Percentiles rank a stretch among this genome's conserved stretches.
Evolutionary conservation across 2,113 vertebrate genomes (phyloP).

Genomic region (Morone saxatilis): DNA sequence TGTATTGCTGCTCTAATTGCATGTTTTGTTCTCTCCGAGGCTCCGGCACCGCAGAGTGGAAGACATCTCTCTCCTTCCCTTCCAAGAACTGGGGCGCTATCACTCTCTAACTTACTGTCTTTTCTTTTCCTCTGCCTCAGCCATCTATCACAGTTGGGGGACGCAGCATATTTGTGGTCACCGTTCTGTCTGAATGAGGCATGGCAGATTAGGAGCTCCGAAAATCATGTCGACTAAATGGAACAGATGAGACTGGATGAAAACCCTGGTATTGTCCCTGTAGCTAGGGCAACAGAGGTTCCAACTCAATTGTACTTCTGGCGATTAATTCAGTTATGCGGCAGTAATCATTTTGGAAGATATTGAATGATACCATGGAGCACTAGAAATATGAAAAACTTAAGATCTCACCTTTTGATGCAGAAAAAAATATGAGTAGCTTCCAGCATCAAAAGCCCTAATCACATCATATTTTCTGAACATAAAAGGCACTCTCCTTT

Average conservation of each 20-base stretch:
- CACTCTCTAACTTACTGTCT: conserved; percentile 52
- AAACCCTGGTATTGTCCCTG: conserved; percentile 59
- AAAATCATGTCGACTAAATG: conserved; percentile 66
- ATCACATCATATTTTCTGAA: conserved; percentile 78
- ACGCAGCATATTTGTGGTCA: conserved; percentile 60
- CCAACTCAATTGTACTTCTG: conserved; percentile 62
- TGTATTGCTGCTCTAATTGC: conserved; percentile 79
- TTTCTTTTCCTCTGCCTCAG: conserved; percentile 37
- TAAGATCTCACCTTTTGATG: conserved; percentile 80
- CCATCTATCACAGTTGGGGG: conserved; percentile 71
- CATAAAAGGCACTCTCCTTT: conserved; percentile 72
- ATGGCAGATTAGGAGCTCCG: conserved; percentile 63
- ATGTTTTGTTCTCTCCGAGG: conserved; percentile 79
- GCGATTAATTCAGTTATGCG: conserved; percentile 73
- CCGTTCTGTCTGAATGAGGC: conserved; percentile 63
- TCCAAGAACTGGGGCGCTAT: conserved; percentile 57
- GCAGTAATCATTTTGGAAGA: conserved; percentile 76
- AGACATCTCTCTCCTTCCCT: conserved; percentile 56
- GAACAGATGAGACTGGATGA: conserved; percentile 74
- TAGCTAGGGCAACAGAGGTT: conserved; percentile 71
- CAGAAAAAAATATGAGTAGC: conserved; percentile 59
- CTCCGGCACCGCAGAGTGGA: conserved; percentile 47
- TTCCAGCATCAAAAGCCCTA: conserved; percentile 76
- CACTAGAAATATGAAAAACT: conserved; percentile 65
- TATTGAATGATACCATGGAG: conserved; percentile 59